Evolutionary conservation across 2,797 vertebrate genomes (phyloP), one percentile per base, ranked within the genome.

Genomic region (Pseudotriccus pelzelni): DNA sequence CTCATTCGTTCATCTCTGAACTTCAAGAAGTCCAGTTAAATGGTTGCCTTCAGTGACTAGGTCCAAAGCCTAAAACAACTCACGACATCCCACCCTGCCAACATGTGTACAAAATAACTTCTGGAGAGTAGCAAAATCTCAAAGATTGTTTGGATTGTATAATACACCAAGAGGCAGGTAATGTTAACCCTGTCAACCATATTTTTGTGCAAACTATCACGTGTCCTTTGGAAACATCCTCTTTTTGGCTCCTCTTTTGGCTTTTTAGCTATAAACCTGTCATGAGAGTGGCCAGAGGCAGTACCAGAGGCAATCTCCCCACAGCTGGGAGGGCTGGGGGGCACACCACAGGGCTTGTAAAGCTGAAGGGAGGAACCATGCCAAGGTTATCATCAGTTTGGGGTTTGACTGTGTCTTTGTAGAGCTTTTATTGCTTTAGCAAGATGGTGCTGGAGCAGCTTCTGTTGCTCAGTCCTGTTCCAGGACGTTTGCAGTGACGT

Each of bases 21-120:
- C 49, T 72, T 4, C 24, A 44, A 49, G 30, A 52, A 43, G 21
- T n/a, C 58, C n/a, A 76, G 2, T 5, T 2, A 47, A 78, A 59
- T 19, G 3, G 19, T 34, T 1, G 0, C 20, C 25, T 46, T 68
- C 22, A 7, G 8, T 28, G 43, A 0, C 44, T 16, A 32, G 12
- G 2, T 75, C 46, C 21, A 21, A 75, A 91, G 13, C 18, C 32
- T 55, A 9, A 36, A 69, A 3, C 6, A 74, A 0, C 22, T 39
- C 11, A 13, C 6, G 47, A 12, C 18, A 50, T 39, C 20, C 23
- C 20, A 41, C n/a, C 11, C 36, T 43, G 23, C 60, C 68, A 47
- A 18, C 8, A 7, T 0, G 0, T 32, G 15, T 2, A 5, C 32
- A n/a, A 50, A 76, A 27, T 25, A 30, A 58, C 30, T 68, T 74